A percentile compares a stretch with the other conserved stretches of the same genome.
Evolutionary conservation across 2,113 vertebrate species (phyloP).

Genomic region (Aegotheles bennettii): DNA sequence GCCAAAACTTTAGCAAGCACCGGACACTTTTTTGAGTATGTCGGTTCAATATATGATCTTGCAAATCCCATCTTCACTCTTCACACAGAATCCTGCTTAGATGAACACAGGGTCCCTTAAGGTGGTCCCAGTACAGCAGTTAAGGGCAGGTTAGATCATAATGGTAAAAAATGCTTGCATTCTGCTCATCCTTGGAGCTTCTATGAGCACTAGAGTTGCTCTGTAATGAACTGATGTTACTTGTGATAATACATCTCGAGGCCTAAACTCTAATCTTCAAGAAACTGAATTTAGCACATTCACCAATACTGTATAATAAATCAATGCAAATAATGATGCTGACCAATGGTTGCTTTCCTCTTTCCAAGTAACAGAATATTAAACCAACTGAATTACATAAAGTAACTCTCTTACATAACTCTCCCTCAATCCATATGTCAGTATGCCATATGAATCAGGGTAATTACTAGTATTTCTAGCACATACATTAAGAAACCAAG

Average conservation of each 20-base stretch:
- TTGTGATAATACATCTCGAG: not conserved
- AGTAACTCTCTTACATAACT: not conserved
- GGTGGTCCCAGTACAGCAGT: not conserved
- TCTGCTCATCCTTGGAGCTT: not conserved
- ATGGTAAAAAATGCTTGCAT: not conserved
- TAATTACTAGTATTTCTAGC: not conserved
- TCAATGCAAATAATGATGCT: not conserved
- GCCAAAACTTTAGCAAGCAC: not conserved
- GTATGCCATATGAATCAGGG: not conserved
- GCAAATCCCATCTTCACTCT: not conserved
- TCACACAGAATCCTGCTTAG: not conserved
- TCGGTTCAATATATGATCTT: not conserved
- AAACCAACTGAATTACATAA: not conserved
- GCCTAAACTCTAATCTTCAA: not conserved
- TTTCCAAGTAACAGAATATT: not conserved
- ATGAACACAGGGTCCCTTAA: not conserved
- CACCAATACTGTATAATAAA: not conserved
- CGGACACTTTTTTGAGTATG: not conserved
- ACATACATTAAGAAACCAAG: not conserved
- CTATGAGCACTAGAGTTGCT: accelerated
- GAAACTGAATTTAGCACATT: not conserved
- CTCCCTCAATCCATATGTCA: not conserved
- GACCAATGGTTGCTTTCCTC: not conserved
- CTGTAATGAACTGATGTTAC: not conserved
- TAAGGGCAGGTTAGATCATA: not conserved